A percentile compares a stretch with the other conserved stretches of the same genome.
These are phyloP conservation scores for Odontomyia ornata DNA, from an alignment of 2,888 invertebrate species.

Conservation along the genomic window DNA sequence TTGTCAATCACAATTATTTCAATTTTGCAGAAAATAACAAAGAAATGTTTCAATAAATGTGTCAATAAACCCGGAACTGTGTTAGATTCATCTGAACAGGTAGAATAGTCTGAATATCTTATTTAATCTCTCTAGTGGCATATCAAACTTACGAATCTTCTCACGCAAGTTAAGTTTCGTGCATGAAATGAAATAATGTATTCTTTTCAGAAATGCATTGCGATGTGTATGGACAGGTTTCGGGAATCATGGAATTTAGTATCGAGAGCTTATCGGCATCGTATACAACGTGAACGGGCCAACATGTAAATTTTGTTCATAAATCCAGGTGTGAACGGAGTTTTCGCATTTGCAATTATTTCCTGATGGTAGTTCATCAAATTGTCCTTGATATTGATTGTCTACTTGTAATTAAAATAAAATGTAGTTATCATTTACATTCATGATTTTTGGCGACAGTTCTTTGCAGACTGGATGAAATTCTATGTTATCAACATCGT, in stretches of 20 bases:
- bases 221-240: conserved; percentile 98
- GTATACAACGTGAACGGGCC: conserved; percentile 82
- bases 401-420: too few species aligned
- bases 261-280: conserved; percentile 84
- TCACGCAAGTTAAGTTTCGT: too few species aligned
- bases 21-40: conserved; percentile 86
- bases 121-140: neutral
- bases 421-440: too few species aligned
- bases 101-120: conserved; percentile 56
- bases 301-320: conserved; percentile 39
- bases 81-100: conserved; percentile 89
- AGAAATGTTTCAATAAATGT: conserved; percentile 97
- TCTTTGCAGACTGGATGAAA: too few species aligned
- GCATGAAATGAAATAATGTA: too few species aligned
- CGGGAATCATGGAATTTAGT: conserved; percentile 97
- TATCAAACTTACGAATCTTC: neutral
- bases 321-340: too few species aligned
- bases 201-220: conserved; percentile 85
- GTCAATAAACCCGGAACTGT: conserved; percentile 89
- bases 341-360: too few species aligned
- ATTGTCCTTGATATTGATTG: too few species aligned
- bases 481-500: too few species aligned
- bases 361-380: too few species aligned
- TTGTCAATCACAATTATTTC: conserved; percentile 40
- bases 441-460: too few species aligned